phyloP scores from a whole-genome alignment of 2,113 vertebrate species.

The Corythaixoides concolor region DNA sequence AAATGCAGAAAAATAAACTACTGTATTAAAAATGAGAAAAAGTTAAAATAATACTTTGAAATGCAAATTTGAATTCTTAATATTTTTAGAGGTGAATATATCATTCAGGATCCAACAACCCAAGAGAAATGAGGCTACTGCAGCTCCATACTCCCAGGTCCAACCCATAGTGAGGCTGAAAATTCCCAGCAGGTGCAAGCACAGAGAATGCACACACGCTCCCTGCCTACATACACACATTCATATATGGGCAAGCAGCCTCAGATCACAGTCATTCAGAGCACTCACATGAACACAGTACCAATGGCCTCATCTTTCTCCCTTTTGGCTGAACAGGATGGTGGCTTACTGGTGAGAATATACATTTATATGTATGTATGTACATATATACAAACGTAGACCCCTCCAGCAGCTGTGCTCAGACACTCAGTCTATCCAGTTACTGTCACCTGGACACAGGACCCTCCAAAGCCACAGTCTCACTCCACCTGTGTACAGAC shows the following conservation, averaged over 20 bases:
- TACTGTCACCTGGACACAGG: not conserved
- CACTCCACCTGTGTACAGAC: not conserved
- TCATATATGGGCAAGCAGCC: rapidly evolving
- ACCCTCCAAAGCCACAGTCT: not conserved
- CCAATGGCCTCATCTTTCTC: not conserved
- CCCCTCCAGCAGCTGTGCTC: not conserved
- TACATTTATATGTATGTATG: not conserved
- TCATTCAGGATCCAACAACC: not conserved
- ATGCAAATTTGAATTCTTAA: not conserved
- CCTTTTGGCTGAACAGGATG: not conserved
- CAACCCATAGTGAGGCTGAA: rapidly evolving
- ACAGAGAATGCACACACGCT: too few species aligned
- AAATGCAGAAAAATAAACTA: not conserved
- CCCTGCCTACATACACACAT: rapidly evolving
- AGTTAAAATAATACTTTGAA: not conserved
- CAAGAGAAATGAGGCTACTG: not conserved
- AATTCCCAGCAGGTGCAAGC: not conserved
- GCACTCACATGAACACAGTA: not conserved
- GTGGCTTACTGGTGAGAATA: not conserved
- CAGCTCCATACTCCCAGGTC: not conserved
- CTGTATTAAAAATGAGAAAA: not conserved
- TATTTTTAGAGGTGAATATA: not conserved
- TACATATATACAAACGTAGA: not conserved
- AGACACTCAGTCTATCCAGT: too few species aligned
- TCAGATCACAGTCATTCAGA: not conserved